Percentiles rank a stretch among this genome's conserved stretches.
phyloP scores from a whole-genome alignment of 2,888 invertebrate species.

The Euplagia quadripunctaria region DNA sequence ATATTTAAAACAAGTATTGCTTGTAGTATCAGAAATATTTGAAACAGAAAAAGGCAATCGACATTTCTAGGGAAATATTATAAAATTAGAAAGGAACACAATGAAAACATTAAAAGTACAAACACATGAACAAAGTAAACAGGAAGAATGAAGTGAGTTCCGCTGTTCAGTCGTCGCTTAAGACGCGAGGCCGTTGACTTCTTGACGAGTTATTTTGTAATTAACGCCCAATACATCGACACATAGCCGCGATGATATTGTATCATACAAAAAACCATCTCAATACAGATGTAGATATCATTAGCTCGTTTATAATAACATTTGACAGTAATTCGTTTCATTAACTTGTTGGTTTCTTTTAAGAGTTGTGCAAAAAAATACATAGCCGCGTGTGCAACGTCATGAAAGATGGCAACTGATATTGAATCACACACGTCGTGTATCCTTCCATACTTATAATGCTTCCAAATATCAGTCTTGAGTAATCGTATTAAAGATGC shows the following conservation, averaged over 20 bases:
- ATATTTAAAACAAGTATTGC: conserved; percentile 5
- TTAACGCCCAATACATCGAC: conserved; percentile 69
- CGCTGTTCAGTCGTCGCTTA: conserved; percentile 56
- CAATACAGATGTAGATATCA: conserved; percentile 59
- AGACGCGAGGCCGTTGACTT: conserved; percentile 65
- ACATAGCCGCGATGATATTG: conserved; percentile 53
- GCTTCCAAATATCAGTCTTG: conserved; percentile 48
- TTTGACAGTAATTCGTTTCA: conserved; percentile 58
- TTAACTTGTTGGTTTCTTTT: conserved; percentile 55
- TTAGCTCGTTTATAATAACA: conserved; percentile 55
- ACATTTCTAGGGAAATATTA: conserved; percentile 26
- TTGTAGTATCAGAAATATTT: conserved; percentile 6
- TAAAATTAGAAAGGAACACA: conserved; percentile 25
- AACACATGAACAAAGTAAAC: conserved; percentile 44
- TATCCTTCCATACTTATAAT: conserved; percentile 38
- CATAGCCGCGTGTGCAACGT: conserved; percentile 54
- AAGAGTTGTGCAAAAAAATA: conserved; percentile 51
- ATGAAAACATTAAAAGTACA: conserved; percentile 44
- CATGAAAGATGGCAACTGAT: conserved; percentile 65
- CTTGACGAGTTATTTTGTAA: conserved; percentile 70
- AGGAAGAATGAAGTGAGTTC: conserved; percentile 50
- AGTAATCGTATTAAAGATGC: conserved; percentile 46
- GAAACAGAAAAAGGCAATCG: conserved; percentile 17
- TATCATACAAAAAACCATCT: conserved; percentile 55
- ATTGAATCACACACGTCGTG: conserved; percentile 61